These are phyloP conservation scores for Listronotus bonariensis DNA, from an alignment of 1,140 invertebrate species.

Conservation along the genomic window DNA sequence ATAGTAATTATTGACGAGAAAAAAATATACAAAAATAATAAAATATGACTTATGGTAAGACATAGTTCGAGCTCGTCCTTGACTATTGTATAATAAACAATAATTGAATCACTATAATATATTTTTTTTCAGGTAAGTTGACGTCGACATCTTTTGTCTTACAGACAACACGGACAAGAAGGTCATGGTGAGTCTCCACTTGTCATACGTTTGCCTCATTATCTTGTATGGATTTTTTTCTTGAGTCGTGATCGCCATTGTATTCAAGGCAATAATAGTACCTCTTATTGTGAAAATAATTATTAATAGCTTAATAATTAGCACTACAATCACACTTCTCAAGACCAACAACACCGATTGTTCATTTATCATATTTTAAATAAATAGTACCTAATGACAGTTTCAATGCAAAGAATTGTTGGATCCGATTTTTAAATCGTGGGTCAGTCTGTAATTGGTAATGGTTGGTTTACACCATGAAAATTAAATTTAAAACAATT, in stretches of 20 bases:
- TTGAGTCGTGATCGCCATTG: constrained; percentile 29
- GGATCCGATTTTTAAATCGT: constrained; percentile 1
- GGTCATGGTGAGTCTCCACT: constrained; percentile 32
- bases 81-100: constrained; percentile 31
- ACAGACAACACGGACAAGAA: constrained; percentile 24
- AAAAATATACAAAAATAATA: constrained; percentile 19
- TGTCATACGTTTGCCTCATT: constrained; percentile 36
- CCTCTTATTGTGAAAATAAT: constrained; percentile 34
- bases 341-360: constrained; percentile 23
- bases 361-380: constrained; percentile 30
- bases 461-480: too few relatives aligned
- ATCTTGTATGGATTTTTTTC: constrained; percentile 27
- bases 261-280: constrained; percentile 37
- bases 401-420: constrained; percentile 13
- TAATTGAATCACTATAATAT: constrained; percentile 30
- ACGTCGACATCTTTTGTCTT: constrained; percentile 34
- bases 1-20: constrained; percentile 20
- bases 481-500: too few relatives aligned
- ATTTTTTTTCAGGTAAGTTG: constrained; percentile 29
- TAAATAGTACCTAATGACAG: constrained; percentile 26
- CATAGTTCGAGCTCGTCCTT: constrained; percentile 23
- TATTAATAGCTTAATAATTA: constrained; percentile 36
- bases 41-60: constrained; percentile 24
- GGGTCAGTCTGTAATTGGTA: too few relatives aligned
- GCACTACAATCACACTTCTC: constrained; percentile 32